Evolutionary conservation across 53 echinoderm and acorn worm species (phyloP).

Genomic region (Hippasteria phrygiana): DNA sequence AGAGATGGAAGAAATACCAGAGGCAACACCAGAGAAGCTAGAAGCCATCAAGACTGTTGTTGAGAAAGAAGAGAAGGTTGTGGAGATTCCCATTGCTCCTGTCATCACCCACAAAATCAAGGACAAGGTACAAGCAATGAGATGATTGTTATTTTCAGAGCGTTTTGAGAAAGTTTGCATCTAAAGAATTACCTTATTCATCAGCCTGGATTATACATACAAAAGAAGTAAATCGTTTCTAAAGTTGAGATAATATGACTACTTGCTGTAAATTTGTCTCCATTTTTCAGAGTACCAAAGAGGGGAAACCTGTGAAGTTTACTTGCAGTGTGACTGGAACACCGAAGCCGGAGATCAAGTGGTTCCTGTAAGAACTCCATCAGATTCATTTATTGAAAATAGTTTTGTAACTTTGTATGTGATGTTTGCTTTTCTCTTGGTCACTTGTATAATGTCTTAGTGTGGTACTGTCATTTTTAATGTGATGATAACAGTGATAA

Average conservation of each 20-base stretch:
- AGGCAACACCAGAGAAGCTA: constrained; percentile 7
- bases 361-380: constrained; percentile 83
- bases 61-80: constrained; percentile 58
- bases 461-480: no score
- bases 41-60: constrained; percentile 49
- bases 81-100: constrained; percentile 72
- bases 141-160: no score
- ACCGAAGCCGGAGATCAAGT: constrained; percentile 87
- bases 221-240: no score
- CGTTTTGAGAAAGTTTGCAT: no score
- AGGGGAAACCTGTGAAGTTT: constrained; percentile 77
- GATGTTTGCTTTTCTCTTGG: no score
- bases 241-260: not conserved
- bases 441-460: no score
- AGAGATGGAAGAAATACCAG: constrained; percentile 40
- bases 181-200: no score
- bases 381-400: not conserved
- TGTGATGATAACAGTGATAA: no score
- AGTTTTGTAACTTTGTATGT: not conserved
- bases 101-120: constrained; percentile 78
- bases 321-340: constrained; percentile 81
- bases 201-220: no score
- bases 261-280: not conserved
- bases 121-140: constrained; percentile 73
- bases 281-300: constrained; percentile 71